Evolutionary conservation across 2,888 invertebrate genomes (phyloP), one percentile per base, ranked within the genome.

Genomic region (Drosophila eohydei): DNA sequence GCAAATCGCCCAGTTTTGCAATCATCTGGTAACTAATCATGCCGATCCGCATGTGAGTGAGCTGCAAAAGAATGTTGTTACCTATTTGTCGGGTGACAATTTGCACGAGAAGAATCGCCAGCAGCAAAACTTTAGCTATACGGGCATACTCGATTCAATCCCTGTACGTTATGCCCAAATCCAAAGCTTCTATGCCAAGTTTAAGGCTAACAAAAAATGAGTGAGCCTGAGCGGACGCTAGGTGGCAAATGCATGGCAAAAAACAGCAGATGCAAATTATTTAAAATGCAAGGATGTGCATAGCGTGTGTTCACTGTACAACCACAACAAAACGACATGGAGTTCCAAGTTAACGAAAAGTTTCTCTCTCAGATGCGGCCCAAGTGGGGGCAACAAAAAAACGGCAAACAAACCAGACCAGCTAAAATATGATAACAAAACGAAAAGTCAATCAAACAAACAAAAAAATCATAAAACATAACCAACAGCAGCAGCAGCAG

Each of bases 121-220:
- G 64, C 92, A 93, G 80, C 91, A 91, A 65, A 94, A 95, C 78
- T 96, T 96, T 90, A 96, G 96, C 92, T 95, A 95, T 66, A 95
- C 95, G 8, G 96, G 96, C 67, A 95, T 97, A 79, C 95, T 97
- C 32, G 95, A 96, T 87, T 94, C 96, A 51, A 96, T 96, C 71
- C 97, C 97, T 26, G 95, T 98, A 56, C 95, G 96, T 83, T 94
- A 97, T 62, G 96, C 97, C 92, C 95, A 96, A 89, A 96, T 98
- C 81, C 95, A 95, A 81, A 95, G 95, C 80, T 98, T 98, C 94
- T 96, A 96, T 93, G 94, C 95, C 52, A 97, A 97, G 93, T 98
- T 97, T 96, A 97, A 97, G 92, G 95, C 96, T 69, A 92, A 92
- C 89, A 93, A 93, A 90, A 92, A 92, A 90, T 92, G 92, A 92